Percentiles rank a stretch among this genome's conserved stretches.
Conservation (phyloP, 2,113 vertebrate species). For the Sisor rabdophorus region DNA sequence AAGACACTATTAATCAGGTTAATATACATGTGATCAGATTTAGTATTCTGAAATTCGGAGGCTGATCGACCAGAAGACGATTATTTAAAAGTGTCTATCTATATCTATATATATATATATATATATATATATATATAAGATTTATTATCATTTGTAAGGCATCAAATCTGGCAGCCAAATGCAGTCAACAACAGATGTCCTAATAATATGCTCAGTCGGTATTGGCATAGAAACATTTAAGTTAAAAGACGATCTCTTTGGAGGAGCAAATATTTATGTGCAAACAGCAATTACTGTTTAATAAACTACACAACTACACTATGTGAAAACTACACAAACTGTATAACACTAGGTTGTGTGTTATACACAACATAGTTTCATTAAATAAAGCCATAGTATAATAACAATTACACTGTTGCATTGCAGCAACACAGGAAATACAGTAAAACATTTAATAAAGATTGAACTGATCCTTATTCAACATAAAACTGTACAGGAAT, state of each 20-base stretch:
- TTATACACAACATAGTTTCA: no score
- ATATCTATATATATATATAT: no score
- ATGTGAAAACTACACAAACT: no score
- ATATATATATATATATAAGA: background rate
- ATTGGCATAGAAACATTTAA: background rate
- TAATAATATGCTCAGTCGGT: conserved; percentile 12
- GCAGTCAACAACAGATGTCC: conserved; percentile 12
- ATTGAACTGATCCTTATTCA: background rate
- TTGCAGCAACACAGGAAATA: background rate
- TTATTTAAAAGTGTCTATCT: background rate
- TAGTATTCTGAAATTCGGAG: background rate
- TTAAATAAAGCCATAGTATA: background rate
- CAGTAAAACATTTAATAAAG: background rate
- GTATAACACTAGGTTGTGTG: no score
- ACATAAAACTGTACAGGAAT: no score
- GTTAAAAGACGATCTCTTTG: background rate
- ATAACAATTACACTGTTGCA: background rate
- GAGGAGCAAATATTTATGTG: conserved; percentile 2
- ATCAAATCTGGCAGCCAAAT: conserved; percentile 10
- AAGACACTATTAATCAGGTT: no score
- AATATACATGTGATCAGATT: background rate
- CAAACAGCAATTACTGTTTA: background rate
- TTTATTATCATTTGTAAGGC: conserved; percentile 18
- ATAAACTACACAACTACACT: background rate
- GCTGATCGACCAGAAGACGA: background rate